Evolutionary conservation across 2,888 invertebrate species (phyloP).

Genomic region (Tachina fera): DNA sequence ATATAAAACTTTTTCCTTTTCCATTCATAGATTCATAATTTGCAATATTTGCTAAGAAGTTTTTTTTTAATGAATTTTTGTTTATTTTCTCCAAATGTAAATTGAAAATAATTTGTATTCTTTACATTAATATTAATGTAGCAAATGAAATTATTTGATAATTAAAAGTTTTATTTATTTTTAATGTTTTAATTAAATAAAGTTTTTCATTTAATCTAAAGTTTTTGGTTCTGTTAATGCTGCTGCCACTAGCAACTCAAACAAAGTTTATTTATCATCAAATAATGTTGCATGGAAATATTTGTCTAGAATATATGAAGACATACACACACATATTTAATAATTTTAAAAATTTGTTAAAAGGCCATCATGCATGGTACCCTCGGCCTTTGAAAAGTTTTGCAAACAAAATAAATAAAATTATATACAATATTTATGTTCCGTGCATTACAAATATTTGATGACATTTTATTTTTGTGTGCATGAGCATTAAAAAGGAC

Average conservation of each 20-base stretch:
- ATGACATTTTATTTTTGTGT: constrained; percentile 19
- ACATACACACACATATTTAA: neutral
- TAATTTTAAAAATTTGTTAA: constrained; percentile 2
- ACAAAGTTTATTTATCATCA: neutral
- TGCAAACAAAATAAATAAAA: constrained; percentile 23
- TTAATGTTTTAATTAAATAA: constrained; percentile 62
- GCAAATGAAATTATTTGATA: constrained; percentile 44
- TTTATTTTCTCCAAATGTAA: neutral
- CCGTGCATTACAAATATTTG: constrained; percentile 23
- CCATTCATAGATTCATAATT: neutral
- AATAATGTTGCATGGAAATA: constrained; percentile 2
- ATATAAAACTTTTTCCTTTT: constrained; percentile 9
- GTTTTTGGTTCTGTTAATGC: neutral
- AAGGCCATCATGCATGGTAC: constrained; percentile 40
- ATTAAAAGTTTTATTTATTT: constrained; percentile 56
- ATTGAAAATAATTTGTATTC: constrained; percentile 11
- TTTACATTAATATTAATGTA: neutral
- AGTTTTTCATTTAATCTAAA: constrained; percentile 61
- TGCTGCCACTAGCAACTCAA: constrained; percentile 27
- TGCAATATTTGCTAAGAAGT: neutral
- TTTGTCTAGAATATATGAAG: constrained; percentile 7
- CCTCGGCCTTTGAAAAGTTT: constrained; percentile 19
- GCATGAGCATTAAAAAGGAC: constrained; percentile 2
- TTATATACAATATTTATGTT: neutral
- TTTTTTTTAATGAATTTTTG: neutral